A percentile compares a stretch with the other conserved stretches of the same genome.
These are phyloP conservation scores for Platyura marginata DNA, from an alignment of 1,140 invertebrate species.

Conservation along the genomic window DNA sequence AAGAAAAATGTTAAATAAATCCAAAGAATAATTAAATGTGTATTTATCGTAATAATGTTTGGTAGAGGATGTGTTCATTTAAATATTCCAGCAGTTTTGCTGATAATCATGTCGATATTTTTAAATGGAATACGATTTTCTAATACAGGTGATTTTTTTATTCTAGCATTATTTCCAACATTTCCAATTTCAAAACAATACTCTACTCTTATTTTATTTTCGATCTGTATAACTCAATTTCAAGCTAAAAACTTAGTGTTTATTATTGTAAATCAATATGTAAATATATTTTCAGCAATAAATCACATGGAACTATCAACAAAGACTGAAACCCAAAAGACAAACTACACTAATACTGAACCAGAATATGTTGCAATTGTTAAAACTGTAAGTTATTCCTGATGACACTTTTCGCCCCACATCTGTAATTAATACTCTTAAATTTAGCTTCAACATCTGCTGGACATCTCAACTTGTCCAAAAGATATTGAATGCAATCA, in stretches of 20 bases:
- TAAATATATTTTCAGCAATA: slow-evolving; percentile 15
- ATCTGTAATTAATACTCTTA: slow-evolving; percentile 6
- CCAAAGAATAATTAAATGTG: too few species aligned
- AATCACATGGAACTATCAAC: slow-evolving; percentile 11
- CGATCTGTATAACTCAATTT: slow-evolving; percentile 7
- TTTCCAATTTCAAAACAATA: slow-evolving; percentile 2
- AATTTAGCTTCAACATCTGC: slow-evolving; percentile 7
- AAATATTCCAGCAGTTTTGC: neutral
- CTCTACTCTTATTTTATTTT: neutral
- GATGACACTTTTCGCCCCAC: neutral
- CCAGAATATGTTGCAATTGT: slow-evolving; percentile 10
- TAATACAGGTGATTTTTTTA: slow-evolving; percentile 16
- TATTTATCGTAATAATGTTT: too few species aligned
- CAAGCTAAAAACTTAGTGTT: slow-evolving; percentile 10
- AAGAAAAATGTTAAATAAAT: too few species aligned
- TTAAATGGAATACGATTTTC: slow-evolving; percentile 25
- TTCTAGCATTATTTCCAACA: neutral
- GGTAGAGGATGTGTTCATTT: too few species aligned
- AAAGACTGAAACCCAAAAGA: slow-evolving; percentile 12
- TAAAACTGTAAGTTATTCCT: slow-evolving; percentile 8
- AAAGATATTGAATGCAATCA: slow-evolving; percentile 25
- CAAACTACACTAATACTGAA: slow-evolving; percentile 10
- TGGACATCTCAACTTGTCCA: slow-evolving; percentile 15
- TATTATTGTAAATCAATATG: slow-evolving; percentile 4
- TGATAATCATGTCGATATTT: slow-evolving; percentile 23